These are phyloP conservation scores for Leucopsar rothschildi DNA, from an alignment of 2,113 vertebrate genomes.

Conservation along the genomic window DNA sequence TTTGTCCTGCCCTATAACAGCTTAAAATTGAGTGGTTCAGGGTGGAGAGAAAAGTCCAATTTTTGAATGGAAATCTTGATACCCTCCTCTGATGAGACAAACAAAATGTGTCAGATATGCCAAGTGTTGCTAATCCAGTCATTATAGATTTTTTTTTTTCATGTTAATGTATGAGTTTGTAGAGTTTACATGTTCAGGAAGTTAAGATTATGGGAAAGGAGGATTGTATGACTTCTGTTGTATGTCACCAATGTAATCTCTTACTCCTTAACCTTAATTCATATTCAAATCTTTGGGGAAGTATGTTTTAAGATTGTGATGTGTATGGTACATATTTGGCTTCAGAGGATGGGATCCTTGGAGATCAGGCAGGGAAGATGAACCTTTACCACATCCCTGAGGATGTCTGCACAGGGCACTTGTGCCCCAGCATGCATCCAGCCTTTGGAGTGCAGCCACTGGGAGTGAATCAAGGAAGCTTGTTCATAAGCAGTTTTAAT, in stretches of 20 bases:
- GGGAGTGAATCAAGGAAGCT: not conserved
- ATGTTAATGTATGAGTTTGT: not conserved
- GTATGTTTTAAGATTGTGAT: not conserved
- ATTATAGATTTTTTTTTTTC: not conserved
- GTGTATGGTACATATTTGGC: not conserved
- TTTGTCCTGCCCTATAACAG: not conserved
- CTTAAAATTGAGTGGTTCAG: not conserved
- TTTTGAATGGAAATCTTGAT: not conserved
- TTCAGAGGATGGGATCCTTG: not conserved
- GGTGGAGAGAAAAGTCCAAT: not conserved
- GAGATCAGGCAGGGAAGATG: not conserved
- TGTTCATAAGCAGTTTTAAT: not conserved
- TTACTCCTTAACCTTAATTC: not conserved
- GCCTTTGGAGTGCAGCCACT: not conserved
- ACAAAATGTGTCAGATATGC: not conserved
- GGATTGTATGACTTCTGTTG: not conserved
- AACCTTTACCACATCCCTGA: accelerated
- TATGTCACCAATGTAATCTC: not conserved
- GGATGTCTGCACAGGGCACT: not conserved
- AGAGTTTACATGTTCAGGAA: not conserved
- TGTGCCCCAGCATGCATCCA: accelerated
- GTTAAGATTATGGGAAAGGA: not conserved
- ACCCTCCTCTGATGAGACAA: not conserved
- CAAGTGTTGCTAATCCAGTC: not conserved
- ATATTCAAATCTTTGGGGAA: not conserved